phyloP scores from a whole-genome alignment of 2,888 invertebrate genomes.

The Anagyrus pseudococci region DNA sequence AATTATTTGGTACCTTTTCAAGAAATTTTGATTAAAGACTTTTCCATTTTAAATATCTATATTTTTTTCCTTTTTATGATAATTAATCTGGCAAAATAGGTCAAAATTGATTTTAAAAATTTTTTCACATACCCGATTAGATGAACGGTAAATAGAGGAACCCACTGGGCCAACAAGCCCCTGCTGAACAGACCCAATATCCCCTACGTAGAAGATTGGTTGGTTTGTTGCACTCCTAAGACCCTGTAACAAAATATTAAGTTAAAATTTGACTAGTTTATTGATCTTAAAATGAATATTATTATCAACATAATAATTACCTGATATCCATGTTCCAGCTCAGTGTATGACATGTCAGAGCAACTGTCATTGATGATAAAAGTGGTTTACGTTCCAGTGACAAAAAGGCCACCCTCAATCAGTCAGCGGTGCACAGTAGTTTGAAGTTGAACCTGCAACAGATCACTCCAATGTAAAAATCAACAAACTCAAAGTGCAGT shows the following conservation, averaged over 20 bases:
- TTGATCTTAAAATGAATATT: neutral
- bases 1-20: slow-evolving; percentile 27
- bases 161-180: slow-evolving; percentile 51
- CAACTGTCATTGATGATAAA: slow-evolving; percentile 54
- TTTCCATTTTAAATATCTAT: neutral
- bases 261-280: neutral
- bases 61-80: neutral
- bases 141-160: slow-evolving; percentile 55
- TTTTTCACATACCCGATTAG: slow-evolving; percentile 53
- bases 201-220: slow-evolving; percentile 60
- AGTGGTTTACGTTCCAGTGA: slow-evolving; percentile 20
- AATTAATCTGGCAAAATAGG: neutral
- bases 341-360: slow-evolving; percentile 83
- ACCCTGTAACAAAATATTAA: slow-evolving; percentile 51
- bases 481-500: too few relatives aligned
- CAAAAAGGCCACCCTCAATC: slow-evolving; percentile 15
- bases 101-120: neutral
- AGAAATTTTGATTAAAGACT: slow-evolving; percentile 20
- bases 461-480: neutral
- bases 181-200: slow-evolving; percentile 52
- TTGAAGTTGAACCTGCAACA: slow-evolving; percentile 22
- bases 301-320: slow-evolving; percentile 65
- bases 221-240: slow-evolving; percentile 55
- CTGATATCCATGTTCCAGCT: slow-evolving; percentile 92
- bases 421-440: neutral